These are phyloP conservation scores for Hirundo rustica DNA, from an alignment of 2,797 vertebrate species.

Conservation along the genomic window DNA sequence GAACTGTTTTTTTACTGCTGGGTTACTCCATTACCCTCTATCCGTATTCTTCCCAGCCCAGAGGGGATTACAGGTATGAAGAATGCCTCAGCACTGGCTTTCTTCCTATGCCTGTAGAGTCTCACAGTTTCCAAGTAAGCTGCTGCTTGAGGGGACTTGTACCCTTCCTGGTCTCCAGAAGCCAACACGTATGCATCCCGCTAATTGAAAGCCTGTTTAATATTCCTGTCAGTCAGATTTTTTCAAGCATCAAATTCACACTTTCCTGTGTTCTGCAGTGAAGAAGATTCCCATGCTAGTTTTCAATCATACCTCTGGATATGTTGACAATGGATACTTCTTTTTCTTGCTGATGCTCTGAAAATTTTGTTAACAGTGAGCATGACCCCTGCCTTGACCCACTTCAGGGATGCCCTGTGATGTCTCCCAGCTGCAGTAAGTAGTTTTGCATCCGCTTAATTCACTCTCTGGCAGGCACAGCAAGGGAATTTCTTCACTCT, in stretches of 20 bases:
- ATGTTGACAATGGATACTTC: not conserved
- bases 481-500: not conserved
- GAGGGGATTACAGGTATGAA: not conserved
- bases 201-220: not conserved
- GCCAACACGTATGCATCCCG: rapidly evolving
- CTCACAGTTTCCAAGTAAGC: not conserved
- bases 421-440: not conserved
- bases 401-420: constrained; percentile 6
- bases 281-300: not conserved
- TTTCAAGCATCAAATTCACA: not conserved
- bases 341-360: not conserved
- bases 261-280: not conserved
- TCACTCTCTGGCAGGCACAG: not conserved
- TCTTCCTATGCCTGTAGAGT: not conserved
- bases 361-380: not conserved
- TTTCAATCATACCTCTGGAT: not conserved
- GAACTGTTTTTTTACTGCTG: not conserved
- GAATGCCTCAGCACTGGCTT: not conserved
- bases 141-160: not conserved
- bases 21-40: not conserved
- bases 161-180: not conserved
- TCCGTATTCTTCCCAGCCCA: not conserved
- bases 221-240: not conserved
- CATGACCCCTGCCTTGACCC: not conserved
- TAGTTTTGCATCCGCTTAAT: not conserved